A percentile compares a stretch with the other conserved stretches of the same genome.
These are phyloP conservation scores for Callitettix versicolor DNA, from an alignment of 1,140 invertebrate species.

Conservation along the genomic window DNA sequence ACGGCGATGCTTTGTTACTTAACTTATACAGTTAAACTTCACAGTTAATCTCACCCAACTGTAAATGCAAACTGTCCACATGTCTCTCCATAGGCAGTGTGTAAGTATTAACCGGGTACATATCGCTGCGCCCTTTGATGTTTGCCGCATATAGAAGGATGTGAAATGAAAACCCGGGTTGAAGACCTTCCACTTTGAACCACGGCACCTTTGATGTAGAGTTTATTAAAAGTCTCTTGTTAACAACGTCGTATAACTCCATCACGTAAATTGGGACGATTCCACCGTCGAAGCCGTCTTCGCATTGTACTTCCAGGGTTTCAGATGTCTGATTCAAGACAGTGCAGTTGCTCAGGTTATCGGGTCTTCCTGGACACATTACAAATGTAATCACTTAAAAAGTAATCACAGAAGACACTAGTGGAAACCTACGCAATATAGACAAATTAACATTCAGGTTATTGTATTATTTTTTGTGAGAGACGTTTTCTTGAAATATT, in stretches of 20 bases:
- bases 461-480: too few relatives aligned
- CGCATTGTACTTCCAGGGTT: slow-evolving; percentile 63
- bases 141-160: slow-evolving; percentile 60
- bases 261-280: too few relatives aligned
- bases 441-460: too few relatives aligned
- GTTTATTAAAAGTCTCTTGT: slow-evolving; percentile 41
- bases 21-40: too few relatives aligned
- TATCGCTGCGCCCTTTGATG: slow-evolving; percentile 52
- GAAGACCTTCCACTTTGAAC: slow-evolving; percentile 50
- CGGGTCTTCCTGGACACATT: slow-evolving; percentile 46
- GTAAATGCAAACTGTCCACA: too few relatives aligned
- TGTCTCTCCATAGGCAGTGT: too few relatives aligned
- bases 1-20: too few relatives aligned
- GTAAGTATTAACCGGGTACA: too few relatives aligned
- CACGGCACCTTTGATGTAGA: slow-evolving; percentile 42
- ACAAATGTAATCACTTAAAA: neutral
- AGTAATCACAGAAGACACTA: too few relatives aligned
- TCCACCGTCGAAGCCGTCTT: slow-evolving; percentile 70
- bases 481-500: too few relatives aligned
- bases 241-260: slow-evolving; percentile 21
- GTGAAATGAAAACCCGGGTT: slow-evolving; percentile 54
- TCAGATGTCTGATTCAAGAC: slow-evolving; percentile 65
- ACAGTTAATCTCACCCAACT: too few relatives aligned
- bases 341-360: slow-evolving; percentile 68
- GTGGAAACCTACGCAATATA: too few relatives aligned